Percentiles rank a stretch among this genome's conserved stretches.
These are phyloP conservation scores for Drosophila guanche DNA, from an alignment of 1,140 invertebrate genomes.

Conservation along the genomic window DNA sequence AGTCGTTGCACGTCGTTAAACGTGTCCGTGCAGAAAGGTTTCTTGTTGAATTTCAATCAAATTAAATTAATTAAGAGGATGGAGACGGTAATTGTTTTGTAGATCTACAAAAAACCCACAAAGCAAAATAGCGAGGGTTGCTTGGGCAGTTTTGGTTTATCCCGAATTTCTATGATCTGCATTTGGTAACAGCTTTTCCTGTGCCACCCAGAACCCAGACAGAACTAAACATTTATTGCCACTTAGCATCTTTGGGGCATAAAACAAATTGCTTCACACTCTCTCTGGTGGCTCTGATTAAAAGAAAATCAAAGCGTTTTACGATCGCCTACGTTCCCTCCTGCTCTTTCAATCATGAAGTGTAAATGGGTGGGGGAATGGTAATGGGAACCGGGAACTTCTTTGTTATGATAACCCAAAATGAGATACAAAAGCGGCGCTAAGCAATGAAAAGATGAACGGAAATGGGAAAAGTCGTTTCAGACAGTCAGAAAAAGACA, in stretches of 20 bases:
- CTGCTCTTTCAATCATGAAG: no score
- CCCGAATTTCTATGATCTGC: no score
- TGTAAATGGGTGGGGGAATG: no score
- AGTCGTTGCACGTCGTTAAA: conserved; percentile 10
- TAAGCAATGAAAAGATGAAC: conserved; percentile 50
- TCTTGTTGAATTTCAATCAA: conserved; percentile 42
- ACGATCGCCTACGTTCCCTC: conserved; percentile 28
- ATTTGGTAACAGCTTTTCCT: background rate
- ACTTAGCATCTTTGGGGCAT: background rate
- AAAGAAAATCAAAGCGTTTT: conserved; percentile 58
- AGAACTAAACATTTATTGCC: conserved; percentile 10
- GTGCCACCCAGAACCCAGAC: conserved; percentile 32
- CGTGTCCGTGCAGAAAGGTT: conserved; percentile 29
- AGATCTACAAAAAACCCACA: conserved; percentile 15
- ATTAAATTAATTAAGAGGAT: conserved; percentile 69
- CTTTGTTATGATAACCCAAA: conserved; percentile 21
- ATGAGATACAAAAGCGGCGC: conserved; percentile 66
- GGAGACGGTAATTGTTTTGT: conserved; percentile 67
- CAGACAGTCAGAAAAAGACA: conserved; percentile 35
- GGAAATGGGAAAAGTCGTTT: conserved; percentile 63
- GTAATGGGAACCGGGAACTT: conserved; percentile 14
- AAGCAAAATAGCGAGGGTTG: background rate
- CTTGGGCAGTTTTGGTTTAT: background rate
- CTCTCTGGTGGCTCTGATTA: conserved; percentile 55
- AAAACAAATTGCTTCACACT: conserved; percentile 72